phyloP scores from a whole-genome alignment of 2,888 invertebrate species.

The Ochropleura plecta region DNA sequence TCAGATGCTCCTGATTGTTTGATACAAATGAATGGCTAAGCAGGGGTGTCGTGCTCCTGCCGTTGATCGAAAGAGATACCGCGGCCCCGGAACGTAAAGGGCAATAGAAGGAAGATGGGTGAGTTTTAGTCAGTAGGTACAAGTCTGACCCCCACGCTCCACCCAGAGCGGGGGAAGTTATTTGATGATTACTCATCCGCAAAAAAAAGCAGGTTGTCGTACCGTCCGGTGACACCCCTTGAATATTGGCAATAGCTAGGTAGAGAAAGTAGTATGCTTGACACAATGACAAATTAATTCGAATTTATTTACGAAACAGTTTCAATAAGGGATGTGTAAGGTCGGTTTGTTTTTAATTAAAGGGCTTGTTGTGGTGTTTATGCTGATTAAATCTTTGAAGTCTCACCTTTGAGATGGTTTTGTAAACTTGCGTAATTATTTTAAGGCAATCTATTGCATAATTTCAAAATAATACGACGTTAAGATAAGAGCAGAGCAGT shows the following conservation, averaged over 20 bases:
- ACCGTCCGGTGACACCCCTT: slow-evolving; percentile 23
- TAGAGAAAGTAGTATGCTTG: slow-evolving; percentile 54
- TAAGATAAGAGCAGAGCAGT: not conserved
- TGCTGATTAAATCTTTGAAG: slow-evolving; percentile 22
- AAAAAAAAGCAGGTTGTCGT: slow-evolving; percentile 2
- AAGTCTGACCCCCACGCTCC: too few relatives aligned
- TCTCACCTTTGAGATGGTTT: slow-evolving; percentile 3
- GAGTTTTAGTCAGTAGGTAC: too few relatives aligned
- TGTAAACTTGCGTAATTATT: slow-evolving; percentile 16
- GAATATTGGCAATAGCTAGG: slow-evolving; percentile 47
- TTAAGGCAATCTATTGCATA: not conserved
- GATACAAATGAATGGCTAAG: slow-evolving; percentile 47
- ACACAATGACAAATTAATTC: slow-evolving; percentile 67
- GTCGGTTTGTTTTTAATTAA: slow-evolving; percentile 49
- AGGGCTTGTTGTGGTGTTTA: slow-evolving; percentile 28
- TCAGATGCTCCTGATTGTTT: slow-evolving; percentile 57
- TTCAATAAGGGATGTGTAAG: slow-evolving; percentile 17
- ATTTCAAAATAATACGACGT: slow-evolving; percentile 1
- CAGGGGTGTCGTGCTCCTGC: slow-evolving; percentile 2
- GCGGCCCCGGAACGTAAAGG: too few relatives aligned
- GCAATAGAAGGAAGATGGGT: too few relatives aligned
- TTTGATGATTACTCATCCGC: slow-evolving; percentile 41
- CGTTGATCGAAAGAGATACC: not conserved
- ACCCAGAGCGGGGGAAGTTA: too few relatives aligned
- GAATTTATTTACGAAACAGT: slow-evolving; percentile 48